These are phyloP conservation scores for Pristionchus pacificus DNA, from an alignment of 1,140 invertebrate species.

Conservation along the genomic window DNA sequence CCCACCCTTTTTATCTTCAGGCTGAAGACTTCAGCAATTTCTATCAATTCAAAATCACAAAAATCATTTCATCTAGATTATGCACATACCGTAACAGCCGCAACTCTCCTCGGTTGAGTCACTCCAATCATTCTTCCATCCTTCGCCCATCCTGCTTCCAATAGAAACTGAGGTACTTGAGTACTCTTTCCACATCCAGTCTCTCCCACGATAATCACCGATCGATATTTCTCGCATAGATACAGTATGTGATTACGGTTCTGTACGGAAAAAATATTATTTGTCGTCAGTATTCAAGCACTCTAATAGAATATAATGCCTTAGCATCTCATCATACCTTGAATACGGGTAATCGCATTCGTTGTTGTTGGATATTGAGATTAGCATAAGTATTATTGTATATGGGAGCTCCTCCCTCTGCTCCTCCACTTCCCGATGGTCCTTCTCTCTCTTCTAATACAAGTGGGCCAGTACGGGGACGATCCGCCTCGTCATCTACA, in stretches of 20 bases:
- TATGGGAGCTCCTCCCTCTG: conserved; percentile 28
- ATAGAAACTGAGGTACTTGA: conserved; percentile 77
- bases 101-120: conserved; percentile 84
- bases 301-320: background rate
- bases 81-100: conserved; percentile 71
- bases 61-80: too few relatives aligned
- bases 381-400: conserved; percentile 51
- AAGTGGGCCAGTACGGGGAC: conserved; percentile 25
- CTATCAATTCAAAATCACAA: conserved; percentile 20
- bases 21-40: conserved; percentile 17
- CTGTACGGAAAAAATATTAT: conserved; percentile 24
- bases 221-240: conserved; percentile 79
- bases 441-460: conserved; percentile 30
- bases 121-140: conserved; percentile 71
- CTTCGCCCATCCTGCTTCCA: conserved; percentile 78
- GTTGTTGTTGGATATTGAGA: conserved; percentile 53
- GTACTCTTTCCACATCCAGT: conserved; percentile 96
- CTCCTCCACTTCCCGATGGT: conserved; percentile 6
- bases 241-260: conserved; percentile 54
- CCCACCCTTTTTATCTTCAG: background rate
- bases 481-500: conserved; percentile 21
- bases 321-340: conserved; percentile 33
- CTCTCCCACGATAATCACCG: conserved; percentile 83
- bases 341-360: conserved; percentile 48
- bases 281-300: background rate